Evolutionary conservation across 1,140 invertebrate species (phyloP).

Genomic region (Pseudobourletiella spinata): DNA sequence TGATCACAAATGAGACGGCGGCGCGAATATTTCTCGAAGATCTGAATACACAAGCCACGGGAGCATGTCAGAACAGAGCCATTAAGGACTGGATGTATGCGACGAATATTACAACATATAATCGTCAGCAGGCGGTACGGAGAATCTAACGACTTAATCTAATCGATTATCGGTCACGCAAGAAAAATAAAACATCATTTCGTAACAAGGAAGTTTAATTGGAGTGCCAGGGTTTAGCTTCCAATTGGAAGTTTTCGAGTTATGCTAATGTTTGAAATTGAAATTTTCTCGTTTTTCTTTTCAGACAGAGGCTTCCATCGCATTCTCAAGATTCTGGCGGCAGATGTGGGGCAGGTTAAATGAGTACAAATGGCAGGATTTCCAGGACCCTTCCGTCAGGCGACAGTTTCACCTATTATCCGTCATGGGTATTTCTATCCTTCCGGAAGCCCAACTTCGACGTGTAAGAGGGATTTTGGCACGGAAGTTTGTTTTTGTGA

Average conservation of each 20-base stretch:
- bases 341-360: constrained; percentile 12
- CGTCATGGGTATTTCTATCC: constrained; percentile 41
- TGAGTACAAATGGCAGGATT: constrained; percentile 39
- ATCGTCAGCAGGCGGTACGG: constrained; percentile 41
- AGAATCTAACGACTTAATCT: too few species aligned
- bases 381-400: constrained; percentile 39
- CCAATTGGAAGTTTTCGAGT: too few species aligned
- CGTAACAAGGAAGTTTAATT: too few species aligned
- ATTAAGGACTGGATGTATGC: constrained; percentile 57
- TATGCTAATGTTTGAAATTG: too few species aligned
- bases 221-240: too few species aligned
- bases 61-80: constrained; percentile 14
- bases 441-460: constrained; percentile 38
- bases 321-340: constrained; percentile 27
- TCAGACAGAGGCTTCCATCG: constrained; percentile 13
- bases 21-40: neutral
- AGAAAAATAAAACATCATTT: too few species aligned
- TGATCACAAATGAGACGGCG: neutral
- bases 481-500: neutral
- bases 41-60: constrained; percentile 7
- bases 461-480: constrained; percentile 28
- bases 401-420: constrained; percentile 44
- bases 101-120: constrained; percentile 65
- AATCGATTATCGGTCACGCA: too few species aligned
- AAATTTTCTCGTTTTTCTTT: too few species aligned